A percentile compares a stretch with the other conserved stretches of the same genome.
These are phyloP conservation scores for Lasioglossum zephyrum DNA, from an alignment of 2,888 invertebrate species.

Conservation along the genomic window DNA sequence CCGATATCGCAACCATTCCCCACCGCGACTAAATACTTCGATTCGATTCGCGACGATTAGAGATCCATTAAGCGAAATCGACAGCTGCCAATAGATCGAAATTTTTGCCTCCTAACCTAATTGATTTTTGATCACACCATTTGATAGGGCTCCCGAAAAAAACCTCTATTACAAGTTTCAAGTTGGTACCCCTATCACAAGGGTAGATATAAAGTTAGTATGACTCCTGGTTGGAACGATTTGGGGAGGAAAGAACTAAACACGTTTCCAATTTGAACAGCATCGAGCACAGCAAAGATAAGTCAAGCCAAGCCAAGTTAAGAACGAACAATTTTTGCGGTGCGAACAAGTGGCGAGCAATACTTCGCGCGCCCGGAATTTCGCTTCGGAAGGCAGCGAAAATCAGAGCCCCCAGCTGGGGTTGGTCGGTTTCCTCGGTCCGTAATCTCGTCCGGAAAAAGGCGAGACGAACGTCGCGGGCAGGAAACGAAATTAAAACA, in stretches of 20 bases:
- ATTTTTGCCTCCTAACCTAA: background rate
- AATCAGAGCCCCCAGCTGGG: background rate
- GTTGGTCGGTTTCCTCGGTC: background rate
- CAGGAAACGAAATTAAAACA: constrained; percentile 30
- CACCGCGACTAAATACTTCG: background rate
- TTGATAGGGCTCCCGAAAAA: too few relatives aligned
- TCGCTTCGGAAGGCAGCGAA: background rate
- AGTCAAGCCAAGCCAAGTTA: background rate
- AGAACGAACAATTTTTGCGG: background rate
- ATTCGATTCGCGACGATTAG: background rate
- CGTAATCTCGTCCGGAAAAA: constrained; percentile 11
- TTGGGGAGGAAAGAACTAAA: background rate
- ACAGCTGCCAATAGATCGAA: background rate
- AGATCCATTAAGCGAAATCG: constrained; percentile 13
- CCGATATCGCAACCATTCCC: background rate
- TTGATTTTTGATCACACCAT: too few relatives aligned
- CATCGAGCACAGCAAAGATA: background rate
- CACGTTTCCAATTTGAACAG: background rate
- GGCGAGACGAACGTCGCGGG: background rate
- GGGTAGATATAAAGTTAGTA: too few relatives aligned
- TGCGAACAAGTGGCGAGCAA: background rate
- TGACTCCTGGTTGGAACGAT: background rate
- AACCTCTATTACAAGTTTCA: too few relatives aligned
- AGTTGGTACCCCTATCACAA: too few relatives aligned
- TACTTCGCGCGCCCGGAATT: background rate